phyloP scores from a whole-genome alignment of 2,113 vertebrate genomes.

The Embiotoca jacksoni region DNA sequence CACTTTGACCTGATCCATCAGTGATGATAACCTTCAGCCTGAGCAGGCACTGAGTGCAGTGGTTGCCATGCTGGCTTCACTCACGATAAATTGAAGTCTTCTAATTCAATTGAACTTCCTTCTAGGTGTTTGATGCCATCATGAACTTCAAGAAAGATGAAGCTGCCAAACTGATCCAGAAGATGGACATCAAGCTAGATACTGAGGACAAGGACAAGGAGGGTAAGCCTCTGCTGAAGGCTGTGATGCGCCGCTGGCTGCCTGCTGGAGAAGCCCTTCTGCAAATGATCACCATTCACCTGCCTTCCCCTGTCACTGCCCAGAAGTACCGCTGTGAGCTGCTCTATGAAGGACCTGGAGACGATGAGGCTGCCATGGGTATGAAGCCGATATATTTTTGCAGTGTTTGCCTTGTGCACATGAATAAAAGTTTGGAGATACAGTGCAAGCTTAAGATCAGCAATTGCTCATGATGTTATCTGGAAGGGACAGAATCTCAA shows the following conservation, averaged over 20 bases:
- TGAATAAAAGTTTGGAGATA: no score
- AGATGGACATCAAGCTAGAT: constrained; percentile 94
- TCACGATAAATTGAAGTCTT: not conserved
- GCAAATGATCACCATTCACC: constrained; percentile 98
- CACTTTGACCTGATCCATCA: constrained; percentile 90
- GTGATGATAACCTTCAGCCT: constrained; percentile 87
- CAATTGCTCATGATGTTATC: not conserved
- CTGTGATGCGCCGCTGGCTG: constrained; percentile 97
- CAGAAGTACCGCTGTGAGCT: constrained; percentile 97
- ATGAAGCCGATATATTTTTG: constrained; percentile 13
- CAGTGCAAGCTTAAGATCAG: not conserved
- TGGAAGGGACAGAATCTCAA: not conserved
- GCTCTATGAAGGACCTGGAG: constrained; percentile 94
- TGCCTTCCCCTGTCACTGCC: constrained; percentile 95
- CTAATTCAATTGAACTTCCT: not conserved
- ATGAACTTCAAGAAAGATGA: constrained; percentile 97
- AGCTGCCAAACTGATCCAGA: constrained; percentile 90
- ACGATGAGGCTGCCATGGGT: constrained; percentile 97
- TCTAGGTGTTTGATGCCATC: constrained; percentile 93
- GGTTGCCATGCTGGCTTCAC: not conserved
- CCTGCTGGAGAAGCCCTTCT: constrained; percentile 94
- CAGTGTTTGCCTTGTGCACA: not conserved
- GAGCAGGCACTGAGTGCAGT: constrained; percentile 68
- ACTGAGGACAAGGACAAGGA: constrained; percentile 93
- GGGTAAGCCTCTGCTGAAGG: constrained; percentile 95